phyloP scores from a whole-genome alignment of 2,113 vertebrate species.

The Lagopus leucura region DNA sequence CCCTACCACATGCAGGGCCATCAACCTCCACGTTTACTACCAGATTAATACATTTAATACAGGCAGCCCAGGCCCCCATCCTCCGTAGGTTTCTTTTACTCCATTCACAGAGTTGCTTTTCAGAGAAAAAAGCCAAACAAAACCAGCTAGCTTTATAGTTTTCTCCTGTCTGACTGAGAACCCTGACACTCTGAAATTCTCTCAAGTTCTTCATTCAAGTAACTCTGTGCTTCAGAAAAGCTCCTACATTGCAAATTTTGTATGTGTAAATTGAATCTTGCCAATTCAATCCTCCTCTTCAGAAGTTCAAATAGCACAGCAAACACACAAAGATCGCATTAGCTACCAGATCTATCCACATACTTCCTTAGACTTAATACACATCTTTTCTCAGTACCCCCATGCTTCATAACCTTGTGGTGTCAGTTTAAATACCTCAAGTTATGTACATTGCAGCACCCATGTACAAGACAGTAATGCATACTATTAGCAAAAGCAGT shows the following conservation, averaged over 20 bases:
- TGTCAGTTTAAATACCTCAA: neutral
- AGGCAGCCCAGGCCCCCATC: no score
- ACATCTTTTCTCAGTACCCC: neutral
- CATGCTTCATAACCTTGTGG: neutral
- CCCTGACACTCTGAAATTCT: neutral
- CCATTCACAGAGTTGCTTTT: neutral
- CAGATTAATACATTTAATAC: no score
- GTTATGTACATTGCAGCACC: neutral
- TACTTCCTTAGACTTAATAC: neutral
- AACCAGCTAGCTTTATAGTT: neutral
- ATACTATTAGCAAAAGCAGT: neutral
- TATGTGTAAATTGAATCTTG: neutral
- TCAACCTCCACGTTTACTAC: no score
- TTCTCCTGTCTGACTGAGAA: neutral
- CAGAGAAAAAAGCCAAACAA: neutral
- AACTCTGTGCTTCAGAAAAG: neutral
- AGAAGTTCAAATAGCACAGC: neutral
- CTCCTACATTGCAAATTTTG: neutral
- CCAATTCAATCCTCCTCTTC: neutral
- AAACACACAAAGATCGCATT: neutral
- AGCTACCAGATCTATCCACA: neutral
- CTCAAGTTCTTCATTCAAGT: neutral
- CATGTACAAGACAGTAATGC: rapidly evolving
- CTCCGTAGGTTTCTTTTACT: neutral
- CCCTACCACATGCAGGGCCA: no score